These are phyloP conservation scores for Platanista minor DNA, from an alignment of 2,113 vertebrate genomes.

Conservation along the genomic window DNA sequence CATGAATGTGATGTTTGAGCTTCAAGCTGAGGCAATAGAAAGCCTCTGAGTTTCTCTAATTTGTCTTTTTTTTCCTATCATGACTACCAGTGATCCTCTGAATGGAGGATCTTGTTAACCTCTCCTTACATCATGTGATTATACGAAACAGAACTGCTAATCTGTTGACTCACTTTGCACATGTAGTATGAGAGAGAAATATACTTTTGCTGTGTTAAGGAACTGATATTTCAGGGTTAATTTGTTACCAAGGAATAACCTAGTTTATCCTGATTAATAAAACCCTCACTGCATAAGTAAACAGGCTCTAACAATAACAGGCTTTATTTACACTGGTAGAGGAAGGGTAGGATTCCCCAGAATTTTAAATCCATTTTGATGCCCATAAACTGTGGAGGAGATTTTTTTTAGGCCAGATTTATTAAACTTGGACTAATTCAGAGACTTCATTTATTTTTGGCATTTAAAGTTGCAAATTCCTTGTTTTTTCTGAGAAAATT, in stretches of 20 bases:
- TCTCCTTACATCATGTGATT: not conserved
- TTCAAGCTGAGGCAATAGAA: not conserved
- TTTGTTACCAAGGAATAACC: not conserved
- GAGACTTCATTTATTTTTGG: slow-evolving; percentile 12
- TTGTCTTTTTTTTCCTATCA: not conserved
- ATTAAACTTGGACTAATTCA: slow-evolving; percentile 31
- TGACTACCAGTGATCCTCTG: not conserved
- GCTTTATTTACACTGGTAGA: not conserved
- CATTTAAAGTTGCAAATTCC: slow-evolving; percentile 7
- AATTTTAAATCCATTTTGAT: not conserved
- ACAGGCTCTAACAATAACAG: not conserved
- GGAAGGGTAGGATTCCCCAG: not conserved
- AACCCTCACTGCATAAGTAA: not conserved
- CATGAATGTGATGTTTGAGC: not conserved
- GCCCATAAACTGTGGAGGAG: not conserved
- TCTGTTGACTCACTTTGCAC: not conserved
- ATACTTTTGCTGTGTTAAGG: not conserved
- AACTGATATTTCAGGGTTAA: not conserved
- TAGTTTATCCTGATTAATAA: not conserved
- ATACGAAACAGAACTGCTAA: not conserved
- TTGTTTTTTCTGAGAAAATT: slow-evolving; percentile 37
- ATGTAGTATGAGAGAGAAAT: not conserved
- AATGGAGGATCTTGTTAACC: not conserved
- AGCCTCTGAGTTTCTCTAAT: not conserved
- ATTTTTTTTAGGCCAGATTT: slow-evolving; percentile 9